A percentile compares a stretch with the other conserved stretches of the same genome.
These are phyloP conservation scores for Dicrurus megarhynchus DNA, from an alignment of 2,113 vertebrate species.

Conservation along the genomic window DNA sequence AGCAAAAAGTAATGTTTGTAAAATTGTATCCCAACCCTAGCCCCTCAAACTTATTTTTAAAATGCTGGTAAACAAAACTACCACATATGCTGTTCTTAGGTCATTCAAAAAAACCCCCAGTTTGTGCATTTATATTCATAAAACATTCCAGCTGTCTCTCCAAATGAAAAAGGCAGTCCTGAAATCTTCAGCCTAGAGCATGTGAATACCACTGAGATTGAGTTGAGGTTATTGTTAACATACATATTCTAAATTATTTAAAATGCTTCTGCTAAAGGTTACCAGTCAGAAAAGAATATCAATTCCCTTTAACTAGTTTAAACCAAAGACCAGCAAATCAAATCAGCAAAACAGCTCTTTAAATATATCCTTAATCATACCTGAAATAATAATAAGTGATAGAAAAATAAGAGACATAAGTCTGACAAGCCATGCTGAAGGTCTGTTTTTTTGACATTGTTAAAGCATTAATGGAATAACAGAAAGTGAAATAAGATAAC, in stretches of 20 bases:
- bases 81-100: background rate
- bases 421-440: background rate
- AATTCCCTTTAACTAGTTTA: background rate
- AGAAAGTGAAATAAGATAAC: background rate
- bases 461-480: background rate
- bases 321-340: background rate
- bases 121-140: background rate
- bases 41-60: background rate
- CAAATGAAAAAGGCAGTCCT: background rate
- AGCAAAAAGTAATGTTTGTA: background rate
- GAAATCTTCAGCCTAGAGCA: background rate
- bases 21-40: background rate
- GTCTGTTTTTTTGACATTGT: background rate
- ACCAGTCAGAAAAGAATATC: background rate
- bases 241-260: constrained; percentile 29
- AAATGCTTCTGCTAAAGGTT: background rate
- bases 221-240: background rate
- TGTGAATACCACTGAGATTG: background rate
- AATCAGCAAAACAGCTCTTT: background rate
- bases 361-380: background rate
- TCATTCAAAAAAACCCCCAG: background rate
- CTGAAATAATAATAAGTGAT: background rate
- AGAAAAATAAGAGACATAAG: background rate
- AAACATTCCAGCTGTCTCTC: background rate
- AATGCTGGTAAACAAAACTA: background rate